Conservation (phyloP, 2,797 vertebrate genomes). For the Darevskia mixta region DNA sequence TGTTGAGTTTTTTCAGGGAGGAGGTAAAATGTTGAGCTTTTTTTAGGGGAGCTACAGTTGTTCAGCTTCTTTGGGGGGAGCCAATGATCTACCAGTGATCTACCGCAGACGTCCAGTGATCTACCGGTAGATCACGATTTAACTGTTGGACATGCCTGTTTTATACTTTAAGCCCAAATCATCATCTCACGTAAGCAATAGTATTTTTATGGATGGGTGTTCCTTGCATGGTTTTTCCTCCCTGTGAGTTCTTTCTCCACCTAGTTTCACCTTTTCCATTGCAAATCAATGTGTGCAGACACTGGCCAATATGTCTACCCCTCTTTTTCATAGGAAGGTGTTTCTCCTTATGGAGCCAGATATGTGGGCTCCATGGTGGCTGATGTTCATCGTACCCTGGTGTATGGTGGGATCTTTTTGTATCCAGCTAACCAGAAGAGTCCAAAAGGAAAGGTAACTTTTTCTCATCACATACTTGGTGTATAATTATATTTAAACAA, state of each 20-base stretch:
- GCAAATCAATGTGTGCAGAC: slow-evolving; percentile 9
- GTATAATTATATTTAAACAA: too few species aligned
- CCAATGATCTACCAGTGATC: too few species aligned
- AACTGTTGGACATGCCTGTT: too few species aligned
- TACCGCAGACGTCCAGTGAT: too few species aligned
- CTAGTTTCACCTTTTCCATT: background rate
- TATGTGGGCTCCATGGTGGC: slow-evolving; percentile 98
- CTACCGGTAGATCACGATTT: too few species aligned
- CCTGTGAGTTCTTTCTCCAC: background rate
- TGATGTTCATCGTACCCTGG: slow-evolving; percentile 93
- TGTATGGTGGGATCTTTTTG: slow-evolving; percentile 97
- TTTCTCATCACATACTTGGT: slow-evolving; percentile 11
- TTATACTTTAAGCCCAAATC: background rate
- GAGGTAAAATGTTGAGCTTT: too few species aligned
- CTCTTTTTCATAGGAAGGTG: slow-evolving; percentile 85
- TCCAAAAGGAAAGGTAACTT: slow-evolving; percentile 93
- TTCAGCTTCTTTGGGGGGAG: too few species aligned
- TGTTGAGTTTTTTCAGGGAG: too few species aligned
- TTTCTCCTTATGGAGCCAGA: slow-evolving; percentile 90
- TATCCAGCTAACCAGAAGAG: slow-evolving; percentile 98
- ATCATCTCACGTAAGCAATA: background rate
- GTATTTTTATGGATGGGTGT: too few species aligned
- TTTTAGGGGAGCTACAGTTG: too few species aligned
- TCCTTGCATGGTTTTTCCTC: background rate
- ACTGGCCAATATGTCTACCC: background rate